phyloP scores from a whole-genome alignment of 1,140 invertebrate species.

The Drosophila mayri region DNA sequence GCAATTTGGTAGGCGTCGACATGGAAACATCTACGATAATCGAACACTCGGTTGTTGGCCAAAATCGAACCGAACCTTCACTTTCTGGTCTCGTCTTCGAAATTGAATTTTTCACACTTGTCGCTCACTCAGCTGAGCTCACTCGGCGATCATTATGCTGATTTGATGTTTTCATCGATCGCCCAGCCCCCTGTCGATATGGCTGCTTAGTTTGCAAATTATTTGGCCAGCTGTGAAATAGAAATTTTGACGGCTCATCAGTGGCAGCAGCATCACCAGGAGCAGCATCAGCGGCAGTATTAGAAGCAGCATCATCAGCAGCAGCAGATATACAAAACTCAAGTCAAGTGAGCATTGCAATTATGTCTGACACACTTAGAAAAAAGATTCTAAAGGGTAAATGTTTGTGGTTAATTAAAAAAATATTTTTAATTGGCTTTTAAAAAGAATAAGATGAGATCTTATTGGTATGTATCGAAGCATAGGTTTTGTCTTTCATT shows the following conservation, averaged over 20 bases:
- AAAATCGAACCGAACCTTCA: conserved; percentile 49
- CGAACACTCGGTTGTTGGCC: conserved; percentile 4
- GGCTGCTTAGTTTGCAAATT: conserved; percentile 50
- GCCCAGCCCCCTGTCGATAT: conserved; percentile 40
- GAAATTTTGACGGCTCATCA: conserved; percentile 65
- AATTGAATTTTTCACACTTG: conserved; percentile 81
- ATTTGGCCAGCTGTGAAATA: conserved; percentile 51
- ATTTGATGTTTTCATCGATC: conserved; percentile 71
- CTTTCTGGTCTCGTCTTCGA: conserved; percentile 41
- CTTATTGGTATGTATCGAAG: neutral
- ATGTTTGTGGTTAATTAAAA: neutral
- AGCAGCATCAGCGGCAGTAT: neutral
- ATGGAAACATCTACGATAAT: conserved; percentile 29
- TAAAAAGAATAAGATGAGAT: neutral
- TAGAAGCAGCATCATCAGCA: neutral
- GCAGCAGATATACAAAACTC: conserved; percentile 20
- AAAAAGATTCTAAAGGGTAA: neutral
- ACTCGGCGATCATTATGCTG: conserved; percentile 53
- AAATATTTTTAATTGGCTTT: neutral
- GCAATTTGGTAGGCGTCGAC: conserved; percentile 61
- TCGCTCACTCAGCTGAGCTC: conserved; percentile 41
- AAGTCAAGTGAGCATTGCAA: conserved; percentile 22
- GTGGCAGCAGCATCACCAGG: neutral
- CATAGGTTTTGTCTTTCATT: neutral
- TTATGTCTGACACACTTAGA: neutral